Conservation (phyloP, 2,113 vertebrate genomes). For the Ornithorhynchus anatinus region DNA sequence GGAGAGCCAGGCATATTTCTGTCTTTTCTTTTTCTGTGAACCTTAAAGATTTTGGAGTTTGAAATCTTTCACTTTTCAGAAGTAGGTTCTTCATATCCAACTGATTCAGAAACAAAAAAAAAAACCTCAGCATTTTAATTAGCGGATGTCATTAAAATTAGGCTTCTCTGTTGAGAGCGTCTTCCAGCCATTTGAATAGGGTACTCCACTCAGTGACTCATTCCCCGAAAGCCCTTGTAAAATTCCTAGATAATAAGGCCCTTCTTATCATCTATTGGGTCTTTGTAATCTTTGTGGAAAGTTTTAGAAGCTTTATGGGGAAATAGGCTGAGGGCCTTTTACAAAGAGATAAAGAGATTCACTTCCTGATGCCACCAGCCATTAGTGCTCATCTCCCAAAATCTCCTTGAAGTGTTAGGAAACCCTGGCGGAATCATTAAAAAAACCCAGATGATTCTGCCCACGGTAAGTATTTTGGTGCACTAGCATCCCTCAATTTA, state of each 20-base stretch:
- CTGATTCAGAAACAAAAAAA: neutral
- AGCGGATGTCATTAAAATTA: neutral
- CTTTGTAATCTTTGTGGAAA: neutral
- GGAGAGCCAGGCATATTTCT: neutral
- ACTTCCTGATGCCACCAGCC: no score
- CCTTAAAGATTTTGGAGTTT: neutral
- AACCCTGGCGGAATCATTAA: no score
- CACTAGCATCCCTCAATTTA: no score
- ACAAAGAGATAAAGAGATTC: no score
- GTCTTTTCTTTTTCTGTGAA: conserved; percentile 14
- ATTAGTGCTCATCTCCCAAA: no score
- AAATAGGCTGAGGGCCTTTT: no score
- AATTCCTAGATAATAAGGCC: neutral
- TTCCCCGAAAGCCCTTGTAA: conserved; percentile 11
- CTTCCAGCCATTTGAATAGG: neutral
- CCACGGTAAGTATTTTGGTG: no score
- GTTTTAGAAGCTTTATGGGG: neutral
- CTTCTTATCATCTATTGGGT: neutral
- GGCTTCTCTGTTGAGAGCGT: neutral
- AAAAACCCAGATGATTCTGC: no score
- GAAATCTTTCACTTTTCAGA: neutral
- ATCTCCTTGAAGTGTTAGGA: no score
- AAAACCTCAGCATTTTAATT: neutral
- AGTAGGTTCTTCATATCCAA: conserved; percentile 12
- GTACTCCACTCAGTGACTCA: neutral